A percentile compares a stretch with the other conserved stretches of the same genome.
Conservation (phyloP, 2,113 vertebrate species). For the Lynx canadensis region DNA sequence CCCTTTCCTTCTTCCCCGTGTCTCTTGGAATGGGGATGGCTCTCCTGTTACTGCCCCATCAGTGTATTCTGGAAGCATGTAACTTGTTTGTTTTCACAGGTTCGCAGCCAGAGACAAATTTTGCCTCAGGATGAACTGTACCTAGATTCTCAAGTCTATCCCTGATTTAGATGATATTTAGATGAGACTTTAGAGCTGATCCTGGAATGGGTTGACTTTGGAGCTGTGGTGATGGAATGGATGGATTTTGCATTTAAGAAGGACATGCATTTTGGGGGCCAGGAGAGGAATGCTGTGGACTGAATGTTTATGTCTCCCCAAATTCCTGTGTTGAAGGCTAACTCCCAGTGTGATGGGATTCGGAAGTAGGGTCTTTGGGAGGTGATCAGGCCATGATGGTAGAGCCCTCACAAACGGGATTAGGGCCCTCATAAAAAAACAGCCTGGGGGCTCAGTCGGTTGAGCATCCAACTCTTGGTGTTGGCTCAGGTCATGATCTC, state of each 20-base stretch:
- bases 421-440: not conserved
- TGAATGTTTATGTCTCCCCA: not conserved
- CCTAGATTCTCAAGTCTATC: not conserved
- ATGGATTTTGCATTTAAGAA: not conserved
- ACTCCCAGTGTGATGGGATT: not conserved
- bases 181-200: not conserved
- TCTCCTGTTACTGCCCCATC: not conserved
- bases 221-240: not conserved
- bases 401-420: not conserved
- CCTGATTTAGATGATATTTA: not conserved
- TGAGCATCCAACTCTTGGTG: no score
- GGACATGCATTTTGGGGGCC: not conserved
- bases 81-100: not conserved
- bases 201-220: not conserved
- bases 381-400: not conserved
- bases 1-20: not conserved
- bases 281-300: not conserved
- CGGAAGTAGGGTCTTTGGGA: not conserved
- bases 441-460: no score
- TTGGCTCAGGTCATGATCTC: no score
- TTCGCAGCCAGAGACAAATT: not conserved
- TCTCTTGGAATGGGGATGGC: not conserved
- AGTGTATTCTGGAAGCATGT: not conserved
- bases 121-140: not conserved
- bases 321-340: not conserved